phyloP scores from a whole-genome alignment of 2,797 vertebrate genomes.

The Chrysocyon brachyurus region DNA sequence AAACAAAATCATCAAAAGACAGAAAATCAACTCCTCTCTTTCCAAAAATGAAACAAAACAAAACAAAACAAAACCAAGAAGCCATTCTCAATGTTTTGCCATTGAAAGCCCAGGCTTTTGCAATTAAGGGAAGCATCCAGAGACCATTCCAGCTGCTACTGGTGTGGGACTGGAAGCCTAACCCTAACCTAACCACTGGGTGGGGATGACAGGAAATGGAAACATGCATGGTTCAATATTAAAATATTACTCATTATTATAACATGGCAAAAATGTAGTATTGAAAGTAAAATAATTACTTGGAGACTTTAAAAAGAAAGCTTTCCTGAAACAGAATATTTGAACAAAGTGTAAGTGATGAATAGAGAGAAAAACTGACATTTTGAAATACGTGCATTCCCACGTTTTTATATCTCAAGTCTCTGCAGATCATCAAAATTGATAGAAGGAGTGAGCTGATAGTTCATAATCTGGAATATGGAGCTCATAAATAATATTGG shows the following conservation, averaged over 20 bases:
- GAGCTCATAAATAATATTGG: not conserved
- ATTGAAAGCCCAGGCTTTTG: not conserved
- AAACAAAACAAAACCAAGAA: not conserved
- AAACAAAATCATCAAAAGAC: not conserved
- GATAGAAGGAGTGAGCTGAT: not conserved
- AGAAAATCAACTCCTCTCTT: not conserved
- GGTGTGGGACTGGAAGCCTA: not conserved
- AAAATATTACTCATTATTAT: not conserved
- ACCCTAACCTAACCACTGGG: no score
- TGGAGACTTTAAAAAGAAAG: not conserved
- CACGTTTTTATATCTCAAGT: not conserved
- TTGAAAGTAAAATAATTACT: not conserved
- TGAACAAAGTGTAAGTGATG: not conserved
- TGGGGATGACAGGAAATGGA: not conserved
- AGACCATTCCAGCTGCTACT: not conserved
- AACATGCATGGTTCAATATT: not conserved
- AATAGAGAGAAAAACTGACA: not conserved
- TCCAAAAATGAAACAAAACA: not conserved
- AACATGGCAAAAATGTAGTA: not conserved
- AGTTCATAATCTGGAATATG: not conserved
- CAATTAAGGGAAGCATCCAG: not conserved
- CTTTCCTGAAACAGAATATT: not conserved
- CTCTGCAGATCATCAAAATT: not conserved
- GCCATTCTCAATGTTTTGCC: not conserved
- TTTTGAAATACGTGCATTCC: constrained; percentile 9